Conservation (phyloP, 2,888 invertebrate species). For the Tanypteryx hageni region DNA sequence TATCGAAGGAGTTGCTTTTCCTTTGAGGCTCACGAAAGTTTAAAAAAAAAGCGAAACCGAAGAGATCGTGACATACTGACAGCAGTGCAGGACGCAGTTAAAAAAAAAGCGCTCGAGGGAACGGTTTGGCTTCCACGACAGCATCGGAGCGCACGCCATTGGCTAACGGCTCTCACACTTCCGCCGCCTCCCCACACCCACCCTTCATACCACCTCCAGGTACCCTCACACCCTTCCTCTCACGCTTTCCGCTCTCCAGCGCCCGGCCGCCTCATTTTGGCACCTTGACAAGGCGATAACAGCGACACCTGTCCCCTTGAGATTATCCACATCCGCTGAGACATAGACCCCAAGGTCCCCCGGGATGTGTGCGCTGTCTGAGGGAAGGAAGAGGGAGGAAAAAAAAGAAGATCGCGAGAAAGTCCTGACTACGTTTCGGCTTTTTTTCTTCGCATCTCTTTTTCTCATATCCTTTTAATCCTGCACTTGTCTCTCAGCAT, state of each 20-base stretch:
- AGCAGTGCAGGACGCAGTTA: not conserved
- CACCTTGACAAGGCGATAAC: constrained; percentile 39
- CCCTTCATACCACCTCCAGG: not conserved
- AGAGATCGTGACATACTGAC: not conserved
- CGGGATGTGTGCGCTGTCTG: no score
- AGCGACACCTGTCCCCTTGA: constrained; percentile 31
- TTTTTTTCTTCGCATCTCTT: not conserved
- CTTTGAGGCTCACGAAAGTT: not conserved
- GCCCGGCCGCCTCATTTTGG: not conserved
- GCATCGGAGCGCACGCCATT: not conserved
- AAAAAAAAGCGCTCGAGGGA: not conserved
- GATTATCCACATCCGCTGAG: constrained; percentile 41
- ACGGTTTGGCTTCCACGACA: not conserved
- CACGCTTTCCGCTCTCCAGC: not conserved
- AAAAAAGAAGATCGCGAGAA: not conserved
- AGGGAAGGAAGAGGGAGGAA: not conserved
- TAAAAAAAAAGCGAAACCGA: not conserved
- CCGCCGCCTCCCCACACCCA: not conserved
- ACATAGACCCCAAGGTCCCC: not conserved
- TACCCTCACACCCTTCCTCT: not conserved
- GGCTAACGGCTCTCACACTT: not conserved
- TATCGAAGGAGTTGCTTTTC: not conserved
- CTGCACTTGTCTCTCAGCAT: not conserved
- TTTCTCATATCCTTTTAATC: not conserved
- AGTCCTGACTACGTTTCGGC: not conserved